phyloP scores from a whole-genome alignment of 2,113 vertebrate genomes.

The Brachypodius melanocephalos region DNA sequence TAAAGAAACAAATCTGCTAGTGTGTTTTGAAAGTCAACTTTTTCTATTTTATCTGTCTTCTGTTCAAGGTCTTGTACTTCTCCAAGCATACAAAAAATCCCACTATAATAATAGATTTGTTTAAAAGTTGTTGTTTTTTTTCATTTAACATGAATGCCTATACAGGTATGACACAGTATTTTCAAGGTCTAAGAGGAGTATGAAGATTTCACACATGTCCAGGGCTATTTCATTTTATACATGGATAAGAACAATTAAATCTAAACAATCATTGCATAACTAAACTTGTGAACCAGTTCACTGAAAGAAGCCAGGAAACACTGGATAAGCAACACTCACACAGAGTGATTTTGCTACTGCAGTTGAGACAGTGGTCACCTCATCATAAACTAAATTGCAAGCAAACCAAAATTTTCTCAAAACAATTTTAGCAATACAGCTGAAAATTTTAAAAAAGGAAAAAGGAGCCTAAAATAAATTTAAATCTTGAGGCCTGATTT shows the following conservation, averaged over 20 bases:
- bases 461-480: background rate
- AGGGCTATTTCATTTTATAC: background rate
- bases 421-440: background rate
- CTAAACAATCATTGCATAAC: background rate
- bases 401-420: background rate
- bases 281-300: background rate
- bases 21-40: background rate
- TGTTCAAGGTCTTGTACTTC: background rate
- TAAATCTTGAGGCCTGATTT: background rate
- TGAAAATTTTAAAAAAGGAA: background rate
- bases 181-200: background rate
- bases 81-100: background rate
- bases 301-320: background rate
- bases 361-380: background rate
- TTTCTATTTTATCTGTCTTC: background rate
- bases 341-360: background rate
- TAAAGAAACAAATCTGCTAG: background rate
- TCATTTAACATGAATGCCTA: background rate
- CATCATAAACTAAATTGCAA: background rate
- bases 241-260: background rate
- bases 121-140: background rate
- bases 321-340: background rate
- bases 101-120: background rate
- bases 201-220: background rate
- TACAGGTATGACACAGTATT: background rate